Base-by-base conservation (phyloP, 2,888 invertebrate species). In the Oxycera nigricornis region DNA sequence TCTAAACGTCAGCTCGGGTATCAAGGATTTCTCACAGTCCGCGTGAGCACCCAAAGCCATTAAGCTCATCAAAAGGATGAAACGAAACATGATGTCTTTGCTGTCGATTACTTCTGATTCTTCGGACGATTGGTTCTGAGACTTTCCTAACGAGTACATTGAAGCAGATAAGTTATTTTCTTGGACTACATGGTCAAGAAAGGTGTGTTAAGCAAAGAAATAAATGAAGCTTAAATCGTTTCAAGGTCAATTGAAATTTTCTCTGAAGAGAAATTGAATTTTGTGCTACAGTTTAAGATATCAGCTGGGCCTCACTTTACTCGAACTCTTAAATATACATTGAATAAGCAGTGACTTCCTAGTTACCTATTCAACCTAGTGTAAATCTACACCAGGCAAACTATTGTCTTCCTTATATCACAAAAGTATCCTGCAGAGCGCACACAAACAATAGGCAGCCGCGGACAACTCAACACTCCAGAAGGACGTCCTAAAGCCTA, bases 1-100 rank as follows among this genome's bases (percentile, higher is more conserved):
- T 73, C 83, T 82, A 41, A 84, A 85, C 67, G 81, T 83, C 26
- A 85, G 78, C 41, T 84, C 82, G 1, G 79, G 31, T 26, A 75
- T 72, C 31, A 74, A 9, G 4, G 73, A 31, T 28, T 75, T 77
- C 9, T 74, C 74, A 55, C 76, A 76, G 22, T 75, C 73, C 9
- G 72, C 62, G 39, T 17, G 17, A n/a, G 57, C 57, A 22, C 55
- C 31, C 22, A 70, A 11, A 14, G 50, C 46, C 17, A 68, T 68
- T 28, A 55, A 20, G 22, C 50, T 17, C 26, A 31, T 7, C 9
- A 17, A 30, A 35, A 55, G 52, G 52, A 70, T 31, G 11, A 52
- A 20, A 2, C 70, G 70, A 24, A 70, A 30, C 70, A 70, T 70
- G 1, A 31, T 55, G 70, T 11, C n/a, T 46, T 14, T 3, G 6